Percentiles rank a stretch among this genome's conserved stretches.
Conservation (phyloP, 2,113 vertebrate genomes). For the Oreochromis niloticus region DNA sequence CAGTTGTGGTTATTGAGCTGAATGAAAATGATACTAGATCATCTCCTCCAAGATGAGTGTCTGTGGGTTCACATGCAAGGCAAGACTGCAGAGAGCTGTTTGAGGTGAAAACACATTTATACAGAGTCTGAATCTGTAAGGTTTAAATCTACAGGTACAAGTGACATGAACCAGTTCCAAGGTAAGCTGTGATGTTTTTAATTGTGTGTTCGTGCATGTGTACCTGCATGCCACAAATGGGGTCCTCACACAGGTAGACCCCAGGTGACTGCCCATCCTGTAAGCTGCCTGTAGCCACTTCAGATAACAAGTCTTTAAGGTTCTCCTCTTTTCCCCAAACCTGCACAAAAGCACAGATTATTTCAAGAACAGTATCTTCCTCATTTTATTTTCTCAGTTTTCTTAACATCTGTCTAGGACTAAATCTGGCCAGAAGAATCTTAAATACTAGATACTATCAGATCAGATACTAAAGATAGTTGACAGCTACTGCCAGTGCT, state of each 20-base stretch:
- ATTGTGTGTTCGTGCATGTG: background rate
- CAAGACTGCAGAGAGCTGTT: background rate
- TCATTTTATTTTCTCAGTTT: background rate
- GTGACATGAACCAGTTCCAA: background rate
- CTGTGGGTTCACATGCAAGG: background rate
- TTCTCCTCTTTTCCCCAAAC: constrained; percentile 96
- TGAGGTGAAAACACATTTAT: background rate
- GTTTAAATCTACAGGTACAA: background rate
- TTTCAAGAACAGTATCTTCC: background rate
- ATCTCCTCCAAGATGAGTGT: background rate
- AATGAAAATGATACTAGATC: background rate
- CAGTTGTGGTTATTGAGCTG: background rate
- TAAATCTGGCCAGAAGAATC: background rate
- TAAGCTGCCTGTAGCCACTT: constrained; percentile 92
- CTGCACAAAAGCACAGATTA: constrained; percentile 6
- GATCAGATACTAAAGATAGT: background rate
- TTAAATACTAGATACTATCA: background rate
- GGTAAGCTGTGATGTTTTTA: background rate
- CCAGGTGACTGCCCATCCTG: constrained; percentile 98
- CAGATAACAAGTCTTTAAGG: constrained; percentile 89
- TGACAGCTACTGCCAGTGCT: background rate
- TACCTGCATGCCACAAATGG: constrained; percentile 98
- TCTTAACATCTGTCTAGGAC: background rate
- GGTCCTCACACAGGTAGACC: constrained; percentile 96
- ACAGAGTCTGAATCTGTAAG: background rate